These are phyloP conservation scores for Amaurobius ferox DNA, from an alignment of 2,888 invertebrate species.

Conservation along the genomic window DNA sequence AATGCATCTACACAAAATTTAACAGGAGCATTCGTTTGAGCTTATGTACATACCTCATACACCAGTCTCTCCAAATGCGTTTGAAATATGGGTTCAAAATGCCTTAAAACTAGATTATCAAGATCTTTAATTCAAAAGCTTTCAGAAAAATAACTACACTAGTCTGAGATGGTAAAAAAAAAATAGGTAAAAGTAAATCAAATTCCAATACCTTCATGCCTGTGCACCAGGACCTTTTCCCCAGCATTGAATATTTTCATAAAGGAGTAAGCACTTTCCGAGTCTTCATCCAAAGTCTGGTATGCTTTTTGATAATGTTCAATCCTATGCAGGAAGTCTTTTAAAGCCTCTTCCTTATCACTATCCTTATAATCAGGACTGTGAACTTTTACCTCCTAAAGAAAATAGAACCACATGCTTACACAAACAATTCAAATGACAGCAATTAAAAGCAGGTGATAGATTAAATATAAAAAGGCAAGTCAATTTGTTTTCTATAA, in stretches of 20 bases:
- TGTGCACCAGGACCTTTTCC: conserved; percentile 92
- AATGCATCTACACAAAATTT: no score
- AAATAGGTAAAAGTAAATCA: no score
- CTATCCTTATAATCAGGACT: conserved; percentile 98
- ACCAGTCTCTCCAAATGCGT: no score
- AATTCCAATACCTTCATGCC: conserved; percentile 87
- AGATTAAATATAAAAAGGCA: neutral
- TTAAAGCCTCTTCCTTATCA: conserved; percentile 93
- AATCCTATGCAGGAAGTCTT: conserved; percentile 93
- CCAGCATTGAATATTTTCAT: conserved; percentile 92
- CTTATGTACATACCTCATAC: no score
- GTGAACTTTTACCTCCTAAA: conserved; percentile 94
- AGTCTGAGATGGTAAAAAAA: no score
- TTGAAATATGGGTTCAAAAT: no score
- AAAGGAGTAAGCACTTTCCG: conserved; percentile 87
- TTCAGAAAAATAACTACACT: no score
- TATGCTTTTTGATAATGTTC: conserved; percentile 96
- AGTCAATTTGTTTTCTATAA: neutral
- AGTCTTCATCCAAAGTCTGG: conserved; percentile 92
- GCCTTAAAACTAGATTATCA: no score
- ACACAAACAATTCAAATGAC: neutral
- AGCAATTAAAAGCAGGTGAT: neutral
- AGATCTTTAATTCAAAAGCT: no score
- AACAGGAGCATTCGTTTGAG: no score
- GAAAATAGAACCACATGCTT: neutral